A percentile compares a stretch with the other conserved stretches of the same genome.
phyloP scores from a whole-genome alignment of 2,888 invertebrate genomes.

The Ichneumon xanthorius region DNA sequence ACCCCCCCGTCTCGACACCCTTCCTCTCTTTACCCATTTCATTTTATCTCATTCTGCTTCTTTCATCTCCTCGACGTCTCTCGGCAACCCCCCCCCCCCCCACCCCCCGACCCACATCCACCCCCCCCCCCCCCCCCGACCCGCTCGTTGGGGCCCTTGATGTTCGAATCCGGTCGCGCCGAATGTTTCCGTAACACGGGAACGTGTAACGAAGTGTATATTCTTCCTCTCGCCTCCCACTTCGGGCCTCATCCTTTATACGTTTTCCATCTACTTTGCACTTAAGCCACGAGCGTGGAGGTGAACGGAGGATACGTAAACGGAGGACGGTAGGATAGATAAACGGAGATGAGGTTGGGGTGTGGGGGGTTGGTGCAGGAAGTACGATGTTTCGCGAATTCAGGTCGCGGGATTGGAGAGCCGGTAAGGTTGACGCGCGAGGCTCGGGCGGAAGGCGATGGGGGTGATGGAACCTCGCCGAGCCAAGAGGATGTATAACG shows the following conservation, averaged over 20 bases:
- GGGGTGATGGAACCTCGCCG: conserved; percentile 27
- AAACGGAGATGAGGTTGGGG: not conserved
- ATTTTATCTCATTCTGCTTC: conserved; percentile 19
- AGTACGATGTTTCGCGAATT: conserved; percentile 58
- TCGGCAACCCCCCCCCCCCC: not conserved
- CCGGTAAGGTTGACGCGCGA: conserved; percentile 9
- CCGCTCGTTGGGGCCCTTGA: conserved; percentile 20
- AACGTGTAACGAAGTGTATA: conserved; percentile 44
- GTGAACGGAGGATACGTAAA: conserved; percentile 29
- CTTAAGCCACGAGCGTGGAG: conserved; percentile 28
- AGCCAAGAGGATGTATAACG: conserved; percentile 21
- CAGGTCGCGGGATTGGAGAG: conserved; percentile 49
- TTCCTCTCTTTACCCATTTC: conserved; percentile 30
- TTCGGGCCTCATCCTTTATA: conserved; percentile 8
- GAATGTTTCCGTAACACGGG: conserved; percentile 32
- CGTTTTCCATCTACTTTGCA: conserved; percentile 52
- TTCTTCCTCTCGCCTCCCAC: conserved; percentile 6
- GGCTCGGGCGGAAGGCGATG: conserved; percentile 8
- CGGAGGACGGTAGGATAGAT: too few species aligned
- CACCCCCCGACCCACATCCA: not conserved
- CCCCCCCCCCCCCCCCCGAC: too few species aligned
- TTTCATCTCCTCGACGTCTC: conserved; percentile 35
- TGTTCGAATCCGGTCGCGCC: conserved; percentile 27
- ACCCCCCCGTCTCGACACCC: not conserved
- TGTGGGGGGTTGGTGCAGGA: not conserved